Evolutionary conservation across 1,140 invertebrate species (phyloP).

Genomic region (Latrodectus geometricus): DNA sequence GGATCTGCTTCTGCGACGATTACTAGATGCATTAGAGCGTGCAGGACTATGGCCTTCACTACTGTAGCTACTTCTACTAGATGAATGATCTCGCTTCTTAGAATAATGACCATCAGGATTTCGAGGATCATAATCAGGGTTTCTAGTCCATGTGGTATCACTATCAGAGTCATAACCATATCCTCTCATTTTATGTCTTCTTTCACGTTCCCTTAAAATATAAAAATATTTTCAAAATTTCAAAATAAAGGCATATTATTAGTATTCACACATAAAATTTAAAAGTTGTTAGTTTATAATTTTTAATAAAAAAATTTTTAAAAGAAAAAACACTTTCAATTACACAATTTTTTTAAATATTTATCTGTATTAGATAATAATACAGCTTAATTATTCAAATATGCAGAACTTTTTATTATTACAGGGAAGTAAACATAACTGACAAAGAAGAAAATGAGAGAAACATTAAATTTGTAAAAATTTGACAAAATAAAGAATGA

Average conservation of each 20-base stretch:
- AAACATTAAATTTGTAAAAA: too few relatives aligned
- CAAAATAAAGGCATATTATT: neutral
- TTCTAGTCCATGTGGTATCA: constrained; percentile 55
- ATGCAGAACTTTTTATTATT: too few relatives aligned
- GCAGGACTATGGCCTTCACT: constrained; percentile 16
- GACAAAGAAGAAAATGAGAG: too few relatives aligned
- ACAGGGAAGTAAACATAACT: too few relatives aligned
- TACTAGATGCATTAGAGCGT: neutral
- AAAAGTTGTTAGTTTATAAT: neutral
- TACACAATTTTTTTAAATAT: too few relatives aligned
- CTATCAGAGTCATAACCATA: constrained; percentile 55
- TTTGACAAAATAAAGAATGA: too few relatives aligned
- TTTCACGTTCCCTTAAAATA: constrained; percentile 62
- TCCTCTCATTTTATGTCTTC: constrained; percentile 55
- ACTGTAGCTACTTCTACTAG: constrained; percentile 21
- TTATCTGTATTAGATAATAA: too few relatives aligned
- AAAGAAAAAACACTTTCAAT: too few relatives aligned
- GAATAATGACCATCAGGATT: neutral
- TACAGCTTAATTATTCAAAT: too few relatives aligned
- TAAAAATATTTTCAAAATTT: neutral
- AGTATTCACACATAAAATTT: neutral
- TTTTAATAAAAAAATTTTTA: neutral
- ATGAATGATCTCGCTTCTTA: neutral
- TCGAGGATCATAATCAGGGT: constrained; percentile 24
- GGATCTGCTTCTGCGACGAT: constrained; percentile 1